Base-by-base conservation (phyloP, 1,140 invertebrate genomes). In the Euura saliciscinereae region DNA sequence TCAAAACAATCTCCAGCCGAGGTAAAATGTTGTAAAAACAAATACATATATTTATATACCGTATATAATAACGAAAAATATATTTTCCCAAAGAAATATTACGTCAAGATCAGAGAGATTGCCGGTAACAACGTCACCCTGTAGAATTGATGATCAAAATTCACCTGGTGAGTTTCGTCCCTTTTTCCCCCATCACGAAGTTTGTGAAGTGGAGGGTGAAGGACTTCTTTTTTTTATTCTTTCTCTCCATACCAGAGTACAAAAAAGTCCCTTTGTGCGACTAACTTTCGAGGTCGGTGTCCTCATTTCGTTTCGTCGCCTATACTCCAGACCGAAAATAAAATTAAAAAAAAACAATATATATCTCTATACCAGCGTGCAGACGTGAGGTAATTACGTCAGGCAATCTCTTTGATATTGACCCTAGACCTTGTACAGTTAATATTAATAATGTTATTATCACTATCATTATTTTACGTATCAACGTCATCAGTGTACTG, bases 341-440 rank as follows among this genome's bases (percentile, higher is more conserved):
- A 59, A n/a, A n/a, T 11, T 11, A 59, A 59, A n/a, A 59, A 59
- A 51, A 59, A n/a, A n/a, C n/a, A n/a, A n/a, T n/a, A n/a, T n/a
- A 28, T 28, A 28, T 28, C 28, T 28, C 28, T 28, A 28, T 28
- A 28, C 28, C 1, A 28, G 28, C 28, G 28, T 28, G 28, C 28
- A 28, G 28, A 59, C 51, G 51, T 59, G 51, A 59, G 10, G 51
- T 59, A 59, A 59, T 59, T 59, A 59, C 51, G 51, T n/a, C 51
- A 59, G 51, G 51, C 51, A 59, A 59, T 59, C 51, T 59, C 51
- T 59, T 59, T n/a, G 51, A 59, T 59, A 59, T 59, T 59, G 8
- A 59, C 51, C 51, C 13, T 59, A 59, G 51, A 59, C 51, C 51
- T 59, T 59, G 51, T 59, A 59, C 51, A 59, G 51, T 59, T 59